Evolutionary conservation across 2,888 invertebrate species (phyloP), one percentile per base, ranked within the genome.

Genomic region (Pseudoips prasinana): DNA sequence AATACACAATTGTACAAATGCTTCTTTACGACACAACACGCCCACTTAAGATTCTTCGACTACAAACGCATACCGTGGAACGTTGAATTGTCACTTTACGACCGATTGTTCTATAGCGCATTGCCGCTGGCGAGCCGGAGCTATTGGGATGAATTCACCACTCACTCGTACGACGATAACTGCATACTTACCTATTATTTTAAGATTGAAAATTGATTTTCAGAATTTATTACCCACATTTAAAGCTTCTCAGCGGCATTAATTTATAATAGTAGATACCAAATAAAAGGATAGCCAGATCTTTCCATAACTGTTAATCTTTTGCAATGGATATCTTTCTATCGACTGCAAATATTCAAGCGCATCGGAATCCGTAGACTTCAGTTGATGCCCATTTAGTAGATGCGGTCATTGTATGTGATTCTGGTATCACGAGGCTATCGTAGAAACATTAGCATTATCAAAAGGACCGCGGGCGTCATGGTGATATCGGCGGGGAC

Each of bases 401-500:
- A 60, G 58, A 56, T 58, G 64, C 73, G 66, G 65, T 74, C 70
- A 78, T 81, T 84, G 79, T 80, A 71, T 80, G 76, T 80, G 76
- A 72, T 68, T 71, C 58, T 66, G 57, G 73, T 82, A 84, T 83
- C 82, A 62, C 65, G 63, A 62, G 57, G 57, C 73, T 80, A 83
- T 83, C 85, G 72, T 59, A 62, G 64, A 51, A 72, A 82, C 83
- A 85, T 86, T 86, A 84, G 80, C 83, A 82, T 84, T 85, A 86
- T 85, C 85, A 84, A 82, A 79, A 83, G 81, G 75, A 65, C 84
- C 84, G 82, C 83, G 64, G 74, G 79, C 74, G 79, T 81, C 79
- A 74, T 74, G 81, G 67, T 81, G 71, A 71, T 82, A 84, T 84
- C 84, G 73, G 69, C 59, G 77, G 64, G 74, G 78, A 81, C 82